These are phyloP conservation scores for Carassius carassius DNA, from an alignment of 2,113 vertebrate genomes.

Conservation along the genomic window DNA sequence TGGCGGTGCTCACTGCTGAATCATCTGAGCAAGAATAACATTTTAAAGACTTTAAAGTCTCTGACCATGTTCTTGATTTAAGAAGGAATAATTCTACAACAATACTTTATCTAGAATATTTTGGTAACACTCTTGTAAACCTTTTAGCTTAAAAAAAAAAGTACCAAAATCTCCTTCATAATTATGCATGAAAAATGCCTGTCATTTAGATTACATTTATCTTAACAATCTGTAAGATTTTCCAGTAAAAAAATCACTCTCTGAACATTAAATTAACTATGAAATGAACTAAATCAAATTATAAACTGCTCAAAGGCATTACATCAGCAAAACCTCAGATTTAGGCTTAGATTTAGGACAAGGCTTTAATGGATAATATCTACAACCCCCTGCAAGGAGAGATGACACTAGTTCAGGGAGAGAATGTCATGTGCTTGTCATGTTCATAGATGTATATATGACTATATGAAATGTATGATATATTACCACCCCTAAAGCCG, in stretches of 20 bases:
- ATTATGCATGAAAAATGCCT: not conserved
- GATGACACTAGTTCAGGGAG: no score
- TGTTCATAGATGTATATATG: not conserved
- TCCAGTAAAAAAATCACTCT: not conserved
- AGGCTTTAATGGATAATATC: not conserved
- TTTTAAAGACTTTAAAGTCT: no score
- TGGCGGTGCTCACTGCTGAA: no score
- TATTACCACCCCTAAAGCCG: not conserved
- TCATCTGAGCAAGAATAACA: no score
- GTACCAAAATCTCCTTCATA: not conserved
- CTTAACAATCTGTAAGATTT: no score
- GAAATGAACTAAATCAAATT: not conserved
- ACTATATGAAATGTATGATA: not conserved
- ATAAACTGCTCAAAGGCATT: not conserved
- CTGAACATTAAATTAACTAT: not conserved
- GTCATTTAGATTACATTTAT: not conserved
- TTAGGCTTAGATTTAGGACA: no score
- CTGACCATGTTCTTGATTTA: no score
- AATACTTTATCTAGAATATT: no score
- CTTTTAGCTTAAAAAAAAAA: not conserved
- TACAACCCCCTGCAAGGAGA: not conserved
- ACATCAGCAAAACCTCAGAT: not conserved
- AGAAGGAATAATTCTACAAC: no score
- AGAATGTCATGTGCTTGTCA: no score
- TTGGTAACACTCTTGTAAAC: constrained; percentile 4